Base-by-base conservation (phyloP, 2,797 vertebrate genomes). In the Manis crassicaudata region DNA sequence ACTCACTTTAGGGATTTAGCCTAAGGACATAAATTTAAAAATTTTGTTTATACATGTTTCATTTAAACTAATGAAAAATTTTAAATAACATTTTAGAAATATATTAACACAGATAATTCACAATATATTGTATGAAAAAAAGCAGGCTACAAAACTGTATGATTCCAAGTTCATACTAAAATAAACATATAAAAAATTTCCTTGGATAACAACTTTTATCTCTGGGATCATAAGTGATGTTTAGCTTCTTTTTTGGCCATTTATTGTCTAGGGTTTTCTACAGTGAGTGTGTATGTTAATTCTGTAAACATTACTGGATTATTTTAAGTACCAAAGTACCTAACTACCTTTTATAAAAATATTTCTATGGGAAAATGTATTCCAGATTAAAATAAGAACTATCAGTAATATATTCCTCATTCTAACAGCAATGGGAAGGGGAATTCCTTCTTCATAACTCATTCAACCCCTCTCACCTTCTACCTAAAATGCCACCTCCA, bases 1-100 rank as follows among this genome's bases (percentile, higher is more conserved):
- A 63, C 52, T 87, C 63, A 90, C 88, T 93, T 58, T 84, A 96
- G 56, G 72, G 60, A 85, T 75, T 90, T 95, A 92, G 35, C 35
- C 37, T 91, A 88, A 91, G 75, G 35, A 79, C 52, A 95, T 89
- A 94, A 81, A 81, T 85, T 50, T 83, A 93, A 97, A 93, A 81
- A 81, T 91, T 75, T 25, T 81, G 52, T 63, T 88, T 82, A 84
- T 2, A 94, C n/a, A 93, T 21, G 6, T 72, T 88, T 86, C 76
- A 94, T 90, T 90, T 88, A 88, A 91, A 80, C n/a, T 85, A 94
- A 92, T 65, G 46, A 94, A 88, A 96, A 95, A 13, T 9, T 54
- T 77, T n/a, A 96, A 90, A 62, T 72, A 85, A 79, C 88, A n/a
- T 52, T 85, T 10, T 23, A 94, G 62, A 88, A 92, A 87, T 79